Evolutionary conservation across 2,797 vertebrate species (phyloP).

Genomic region (Odontamblyopus lacepedii): DNA sequence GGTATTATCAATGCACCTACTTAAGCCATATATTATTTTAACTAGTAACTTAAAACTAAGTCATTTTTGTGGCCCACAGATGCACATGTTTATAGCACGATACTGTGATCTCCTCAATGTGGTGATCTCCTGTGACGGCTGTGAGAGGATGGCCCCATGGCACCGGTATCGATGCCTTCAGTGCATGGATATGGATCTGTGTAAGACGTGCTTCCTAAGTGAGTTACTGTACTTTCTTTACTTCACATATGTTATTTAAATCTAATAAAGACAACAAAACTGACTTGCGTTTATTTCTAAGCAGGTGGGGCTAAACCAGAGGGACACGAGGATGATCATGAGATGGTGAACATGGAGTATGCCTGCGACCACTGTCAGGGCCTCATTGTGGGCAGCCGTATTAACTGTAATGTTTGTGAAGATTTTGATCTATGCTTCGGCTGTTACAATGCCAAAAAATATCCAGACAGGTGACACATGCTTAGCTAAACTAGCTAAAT

Average conservation of each 20-base stretch:
- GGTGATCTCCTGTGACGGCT: constrained; percentile 96
- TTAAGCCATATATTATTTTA: neutral
- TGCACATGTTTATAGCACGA: constrained; percentile 99
- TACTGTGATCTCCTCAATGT: constrained; percentile 95
- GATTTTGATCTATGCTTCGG: constrained; percentile 98
- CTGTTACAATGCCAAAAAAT: constrained; percentile 95
- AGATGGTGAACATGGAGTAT: constrained; percentile 99
- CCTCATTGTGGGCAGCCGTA: constrained; percentile 93
- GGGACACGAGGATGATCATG: constrained; percentile 95
- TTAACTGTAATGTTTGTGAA: constrained; percentile 95
- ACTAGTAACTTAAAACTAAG: neutral
- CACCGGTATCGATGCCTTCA: constrained; percentile 95
- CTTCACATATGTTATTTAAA: neutral
- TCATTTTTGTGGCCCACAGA: constrained; percentile 68
- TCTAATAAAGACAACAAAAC: neutral
- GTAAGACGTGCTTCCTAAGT: constrained; percentile 98
- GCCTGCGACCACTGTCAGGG: constrained; percentile 96
- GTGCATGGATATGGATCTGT: constrained; percentile 98
- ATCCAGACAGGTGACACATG: constrained; percentile 87
- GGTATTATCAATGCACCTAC: constrained; percentile 66
- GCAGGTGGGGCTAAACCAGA: constrained; percentile 95
- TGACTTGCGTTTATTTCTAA: constrained; percentile 12
- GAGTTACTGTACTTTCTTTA: constrained; percentile 40
- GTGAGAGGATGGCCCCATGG: constrained; percentile 94
- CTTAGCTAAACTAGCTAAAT: neutral